phyloP scores from a whole-genome alignment of 2,113 vertebrate species.

The Panthera leo region DNA sequence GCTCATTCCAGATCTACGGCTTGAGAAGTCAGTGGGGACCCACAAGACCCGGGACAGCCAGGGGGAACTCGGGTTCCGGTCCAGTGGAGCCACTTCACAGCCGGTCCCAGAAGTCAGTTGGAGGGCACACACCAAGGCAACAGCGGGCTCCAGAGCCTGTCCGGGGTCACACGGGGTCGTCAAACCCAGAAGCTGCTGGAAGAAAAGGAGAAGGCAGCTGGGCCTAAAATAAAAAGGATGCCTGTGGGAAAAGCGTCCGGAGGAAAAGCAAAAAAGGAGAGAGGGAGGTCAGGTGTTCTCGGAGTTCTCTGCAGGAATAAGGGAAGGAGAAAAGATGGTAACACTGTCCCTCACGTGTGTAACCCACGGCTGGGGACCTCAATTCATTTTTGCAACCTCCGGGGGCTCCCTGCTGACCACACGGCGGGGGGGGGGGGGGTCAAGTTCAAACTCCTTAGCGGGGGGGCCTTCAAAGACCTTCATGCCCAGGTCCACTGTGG shows the following conservation, averaged over 20 bases:
- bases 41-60: not conserved
- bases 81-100: not conserved
- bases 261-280: not conserved
- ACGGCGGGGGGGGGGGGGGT: accelerated
- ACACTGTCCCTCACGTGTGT: not conserved
- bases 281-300: not conserved
- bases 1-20: not conserved
- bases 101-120: not conserved
- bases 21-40: not conserved
- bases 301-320: not conserved
- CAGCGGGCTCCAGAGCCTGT: not conserved
- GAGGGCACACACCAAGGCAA: not conserved
- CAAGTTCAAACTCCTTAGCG: not conserved
- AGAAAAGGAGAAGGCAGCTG: not conserved
- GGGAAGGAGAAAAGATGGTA: not conserved
- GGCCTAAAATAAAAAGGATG: not conserved
- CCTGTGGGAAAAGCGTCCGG: not conserved
- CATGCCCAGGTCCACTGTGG: accelerated
- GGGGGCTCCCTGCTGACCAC: not conserved
- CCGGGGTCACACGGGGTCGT: not conserved
- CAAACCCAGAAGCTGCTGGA: not conserved
- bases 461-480: not conserved
- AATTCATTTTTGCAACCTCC: not conserved
- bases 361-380: accelerated
- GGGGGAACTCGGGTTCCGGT: not conserved